A percentile compares a stretch with the other conserved stretches of the same genome.
phyloP scores from a whole-genome alignment of 2,888 invertebrate genomes.

The Orthonychiurus folsomi region DNA sequence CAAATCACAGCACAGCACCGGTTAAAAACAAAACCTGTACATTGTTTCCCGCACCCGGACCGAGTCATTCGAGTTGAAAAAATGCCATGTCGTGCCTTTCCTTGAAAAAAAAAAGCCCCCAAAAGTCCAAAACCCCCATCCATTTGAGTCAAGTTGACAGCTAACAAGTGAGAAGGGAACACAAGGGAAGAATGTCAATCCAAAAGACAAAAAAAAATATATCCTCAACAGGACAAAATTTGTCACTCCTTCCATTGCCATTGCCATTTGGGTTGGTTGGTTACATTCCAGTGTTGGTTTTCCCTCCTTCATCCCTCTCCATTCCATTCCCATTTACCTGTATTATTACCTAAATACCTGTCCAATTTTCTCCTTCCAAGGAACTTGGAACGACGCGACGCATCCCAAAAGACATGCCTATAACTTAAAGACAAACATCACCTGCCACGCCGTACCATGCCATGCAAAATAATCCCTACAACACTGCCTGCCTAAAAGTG shows the following conservation, averaged over 20 bases:
- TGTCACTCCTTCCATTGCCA: neutral
- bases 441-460: too few relatives aligned
- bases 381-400: too few relatives aligned
- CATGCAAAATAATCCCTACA: too few relatives aligned
- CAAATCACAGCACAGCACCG: neutral
- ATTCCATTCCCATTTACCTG: neutral
- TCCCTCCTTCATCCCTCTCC: neutral
- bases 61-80: neutral
- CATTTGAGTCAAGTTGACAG: neutral
- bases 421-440: too few relatives aligned
- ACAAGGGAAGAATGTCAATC: neutral
- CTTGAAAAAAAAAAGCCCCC: neutral
- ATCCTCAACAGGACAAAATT: neutral
- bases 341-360: slow-evolving; percentile 1
- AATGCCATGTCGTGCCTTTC: neutral
- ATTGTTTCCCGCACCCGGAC: neutral
- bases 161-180: neutral
- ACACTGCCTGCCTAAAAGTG: too few relatives aligned
- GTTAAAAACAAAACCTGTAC: neutral
- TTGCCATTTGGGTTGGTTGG: too few relatives aligned
- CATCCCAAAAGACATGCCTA: too few relatives aligned
- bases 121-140: neutral
- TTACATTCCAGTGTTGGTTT: neutral
- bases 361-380: neutral
- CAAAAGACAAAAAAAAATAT: neutral